phyloP scores from a whole-genome alignment of 2,113 vertebrate species.

The Paramormyrops kingsleyae region DNA sequence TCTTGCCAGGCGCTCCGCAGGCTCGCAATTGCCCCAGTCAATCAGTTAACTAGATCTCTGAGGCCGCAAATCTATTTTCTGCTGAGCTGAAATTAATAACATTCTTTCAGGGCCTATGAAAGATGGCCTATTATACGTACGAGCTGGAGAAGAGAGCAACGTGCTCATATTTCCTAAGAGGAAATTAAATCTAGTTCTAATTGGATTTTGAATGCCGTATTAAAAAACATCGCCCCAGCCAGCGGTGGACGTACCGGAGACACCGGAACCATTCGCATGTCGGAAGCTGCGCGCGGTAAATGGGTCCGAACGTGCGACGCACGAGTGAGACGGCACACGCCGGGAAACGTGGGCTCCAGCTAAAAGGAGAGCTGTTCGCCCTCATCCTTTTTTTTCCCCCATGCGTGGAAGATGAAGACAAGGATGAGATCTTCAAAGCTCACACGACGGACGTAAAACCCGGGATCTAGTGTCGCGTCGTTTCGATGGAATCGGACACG shows the following conservation, averaged over 20 bases:
- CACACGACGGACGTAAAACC: slow-evolving; percentile 29
- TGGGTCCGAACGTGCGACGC: neutral
- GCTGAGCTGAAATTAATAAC: slow-evolving; percentile 32
- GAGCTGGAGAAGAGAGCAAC: slow-evolving; percentile 23
- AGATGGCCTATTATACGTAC: slow-evolving; percentile 23
- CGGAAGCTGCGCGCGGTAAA: neutral
- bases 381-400: neutral
- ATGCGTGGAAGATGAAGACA: slow-evolving; percentile 24
- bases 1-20: slow-evolving; percentile 7
- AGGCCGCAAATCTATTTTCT: slow-evolving; percentile 30
- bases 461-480: slow-evolving; percentile 26
- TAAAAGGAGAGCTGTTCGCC: neutral
- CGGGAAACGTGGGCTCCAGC: neutral
- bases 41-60: slow-evolving; percentile 36
- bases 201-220: slow-evolving; percentile 31
- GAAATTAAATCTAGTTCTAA: slow-evolving; percentile 36
- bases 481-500: slow-evolving; percentile 42
- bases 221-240: slow-evolving; percentile 24
- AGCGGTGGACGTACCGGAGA: neutral
- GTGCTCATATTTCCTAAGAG: slow-evolving; percentile 32
- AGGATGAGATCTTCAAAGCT: slow-evolving; percentile 33
- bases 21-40: slow-evolving; percentile 25
- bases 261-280: neutral
- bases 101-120: slow-evolving; percentile 28
- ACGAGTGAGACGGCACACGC: neutral